Percentiles rank a stretch among this genome's conserved stretches.
These are phyloP conservation scores for Volucella inanis DNA, from an alignment of 2,888 invertebrate genomes.

Conservation along the genomic window DNA sequence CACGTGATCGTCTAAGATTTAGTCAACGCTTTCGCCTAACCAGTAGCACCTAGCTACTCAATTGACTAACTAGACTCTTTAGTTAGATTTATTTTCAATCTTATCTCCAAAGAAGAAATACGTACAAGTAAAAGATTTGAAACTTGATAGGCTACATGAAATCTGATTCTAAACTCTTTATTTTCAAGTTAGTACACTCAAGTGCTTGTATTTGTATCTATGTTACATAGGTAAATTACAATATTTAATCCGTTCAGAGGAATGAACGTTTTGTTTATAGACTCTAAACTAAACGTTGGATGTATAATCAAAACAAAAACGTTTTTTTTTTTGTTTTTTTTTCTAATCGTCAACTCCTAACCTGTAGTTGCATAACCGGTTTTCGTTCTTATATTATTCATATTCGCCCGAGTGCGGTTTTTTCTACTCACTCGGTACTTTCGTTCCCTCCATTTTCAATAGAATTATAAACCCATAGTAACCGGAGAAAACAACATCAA, in stretches of 20 bases:
- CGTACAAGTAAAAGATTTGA: too few relatives aligned
- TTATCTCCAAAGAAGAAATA: too few relatives aligned
- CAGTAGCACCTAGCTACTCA: too few relatives aligned
- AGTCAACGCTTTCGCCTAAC: too few relatives aligned
- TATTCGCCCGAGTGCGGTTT: not conserved
- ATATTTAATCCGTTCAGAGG: not conserved
- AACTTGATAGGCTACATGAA: too few relatives aligned
- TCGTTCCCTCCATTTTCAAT: not conserved
- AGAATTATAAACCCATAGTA: conserved; percentile 5
- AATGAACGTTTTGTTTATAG: conserved; percentile 2
- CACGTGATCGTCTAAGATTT: conserved; percentile 11
- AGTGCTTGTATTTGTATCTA: too few relatives aligned
- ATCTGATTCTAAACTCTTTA: too few relatives aligned
- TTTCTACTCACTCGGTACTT: conserved; percentile 26
- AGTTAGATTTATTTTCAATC: conserved; percentile 2
- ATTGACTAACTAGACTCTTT: not conserved
- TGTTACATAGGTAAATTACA: too few relatives aligned
- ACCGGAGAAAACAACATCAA: not conserved
- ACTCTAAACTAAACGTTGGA: not conserved
- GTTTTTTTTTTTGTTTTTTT: not conserved
- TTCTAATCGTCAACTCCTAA: conserved; percentile 4
- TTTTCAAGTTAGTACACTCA: too few relatives aligned
- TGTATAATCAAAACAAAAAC: conserved; percentile 18
- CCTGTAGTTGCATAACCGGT: conserved; percentile 34
- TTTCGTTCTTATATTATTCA: not conserved